These are phyloP conservation scores for Myopa testacea DNA, from an alignment of 2,888 invertebrate genomes.

Conservation along the genomic window DNA sequence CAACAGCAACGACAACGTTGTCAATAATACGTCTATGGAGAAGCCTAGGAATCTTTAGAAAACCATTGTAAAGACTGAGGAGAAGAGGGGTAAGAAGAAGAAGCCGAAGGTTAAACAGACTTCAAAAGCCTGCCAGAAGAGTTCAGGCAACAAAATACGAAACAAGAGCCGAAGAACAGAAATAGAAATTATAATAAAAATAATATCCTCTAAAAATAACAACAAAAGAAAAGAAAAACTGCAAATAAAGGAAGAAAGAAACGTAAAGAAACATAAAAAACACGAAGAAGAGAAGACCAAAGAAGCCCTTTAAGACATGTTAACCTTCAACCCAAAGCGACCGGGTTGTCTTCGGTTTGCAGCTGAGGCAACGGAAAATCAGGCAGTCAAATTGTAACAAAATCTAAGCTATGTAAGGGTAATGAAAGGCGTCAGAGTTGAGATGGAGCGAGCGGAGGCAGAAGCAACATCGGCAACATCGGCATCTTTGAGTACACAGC, in stretches of 20 bases:
- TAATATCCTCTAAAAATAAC: neutral
- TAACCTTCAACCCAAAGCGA: neutral
- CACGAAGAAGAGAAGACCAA: too few species aligned
- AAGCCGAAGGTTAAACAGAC: constrained; percentile 34
- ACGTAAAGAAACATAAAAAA: neutral
- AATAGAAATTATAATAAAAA: neutral
- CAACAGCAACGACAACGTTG: constrained; percentile 15
- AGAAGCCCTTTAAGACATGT: neutral
- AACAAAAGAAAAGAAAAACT: neutral
- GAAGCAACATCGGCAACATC: neutral
- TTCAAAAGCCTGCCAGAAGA: constrained; percentile 2
- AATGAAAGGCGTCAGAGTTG: constrained; percentile 16
- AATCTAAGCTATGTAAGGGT: constrained; percentile 3
- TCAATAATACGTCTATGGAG: constrained; percentile 20
- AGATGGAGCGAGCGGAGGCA: too few species aligned
- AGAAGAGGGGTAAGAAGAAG: constrained; percentile 1
- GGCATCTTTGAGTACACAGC: constrained; percentile 5
- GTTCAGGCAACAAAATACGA: constrained; percentile 1
- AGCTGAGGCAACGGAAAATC: constrained; percentile 5
- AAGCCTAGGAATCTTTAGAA: constrained; percentile 8
- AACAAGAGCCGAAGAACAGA: neutral
- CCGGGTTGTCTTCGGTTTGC: too few species aligned
- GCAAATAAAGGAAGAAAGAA: neutral
- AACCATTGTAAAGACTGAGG: neutral
- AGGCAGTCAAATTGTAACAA: too few species aligned